Percentiles rank a stretch among this genome's conserved stretches.
These are phyloP conservation scores for Astropecten irregularis DNA, from an alignment of 53 echinoderm and acorn worm species.

Conservation along the genomic window DNA sequence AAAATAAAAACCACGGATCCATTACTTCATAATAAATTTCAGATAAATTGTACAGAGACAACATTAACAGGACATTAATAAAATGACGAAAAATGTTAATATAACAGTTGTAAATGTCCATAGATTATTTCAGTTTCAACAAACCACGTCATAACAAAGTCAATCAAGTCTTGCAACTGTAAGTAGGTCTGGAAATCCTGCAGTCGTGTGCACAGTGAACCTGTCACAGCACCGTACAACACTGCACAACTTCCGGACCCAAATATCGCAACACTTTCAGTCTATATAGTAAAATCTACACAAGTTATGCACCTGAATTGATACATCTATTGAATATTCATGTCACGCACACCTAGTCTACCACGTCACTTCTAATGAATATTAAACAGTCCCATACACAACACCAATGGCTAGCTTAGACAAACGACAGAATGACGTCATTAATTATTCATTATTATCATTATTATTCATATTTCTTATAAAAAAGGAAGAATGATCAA, in stretches of 20 bases:
- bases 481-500: constrained; percentile 49
- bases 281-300: constrained; percentile 27
- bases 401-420: constrained; percentile 24
- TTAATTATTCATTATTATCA: neutral
- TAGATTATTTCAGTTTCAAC: constrained; percentile 57
- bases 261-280: no score
- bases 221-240: no score
- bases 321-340: constrained; percentile 45
- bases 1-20: constrained; percentile 59
- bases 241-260: no score
- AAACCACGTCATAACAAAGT: constrained; percentile 43
- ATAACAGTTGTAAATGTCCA: constrained; percentile 53
- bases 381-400: constrained; percentile 49
- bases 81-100: constrained; percentile 38
- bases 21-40: constrained; percentile 58
- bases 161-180: neutral
- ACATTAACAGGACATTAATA: constrained; percentile 30
- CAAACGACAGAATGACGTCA: constrained; percentile 2
- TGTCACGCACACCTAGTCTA: constrained; percentile 25
- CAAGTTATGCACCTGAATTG: constrained; percentile 47
- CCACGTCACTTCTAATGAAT: constrained; percentile 53
- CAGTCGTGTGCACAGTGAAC: no score
- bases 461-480: no score
- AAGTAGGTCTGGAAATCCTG: no score
- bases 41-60: constrained; percentile 56